Evolutionary conservation across 2,888 invertebrate species (phyloP).

Genomic region (Tortrix viridana): DNA sequence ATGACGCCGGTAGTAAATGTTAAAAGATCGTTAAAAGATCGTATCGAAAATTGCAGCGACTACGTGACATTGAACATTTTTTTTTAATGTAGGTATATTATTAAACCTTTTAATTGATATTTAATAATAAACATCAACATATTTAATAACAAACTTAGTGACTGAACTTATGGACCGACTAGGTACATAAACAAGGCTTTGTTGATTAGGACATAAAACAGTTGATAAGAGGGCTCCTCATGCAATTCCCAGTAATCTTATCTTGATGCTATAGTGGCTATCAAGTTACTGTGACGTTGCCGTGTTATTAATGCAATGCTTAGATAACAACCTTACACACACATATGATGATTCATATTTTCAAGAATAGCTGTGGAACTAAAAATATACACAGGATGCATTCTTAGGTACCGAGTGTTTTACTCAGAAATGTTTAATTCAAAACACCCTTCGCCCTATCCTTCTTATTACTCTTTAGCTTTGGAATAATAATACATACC

Average conservation of each 20-base stretch:
- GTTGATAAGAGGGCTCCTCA: slow-evolving; percentile 3
- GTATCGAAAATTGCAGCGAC: too few species aligned
- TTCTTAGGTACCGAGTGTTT: too few species aligned
- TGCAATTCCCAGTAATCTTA: slow-evolving; percentile 29
- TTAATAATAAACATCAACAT: too few species aligned
- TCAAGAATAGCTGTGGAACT: background rate
- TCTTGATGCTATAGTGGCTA: background rate
- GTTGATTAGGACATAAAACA: background rate
- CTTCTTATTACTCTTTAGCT: too few species aligned
- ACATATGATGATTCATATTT: background rate
- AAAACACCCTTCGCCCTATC: too few species aligned
- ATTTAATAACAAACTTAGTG: background rate
- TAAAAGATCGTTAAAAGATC: too few species aligned
- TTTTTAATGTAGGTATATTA: too few species aligned
- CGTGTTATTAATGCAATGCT: slow-evolving; percentile 8
- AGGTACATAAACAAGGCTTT: slow-evolving; percentile 19
- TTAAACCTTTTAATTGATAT: too few species aligned
- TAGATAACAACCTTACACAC: background rate
- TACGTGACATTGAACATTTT: too few species aligned
- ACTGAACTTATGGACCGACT: slow-evolving; percentile 12
- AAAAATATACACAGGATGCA: background rate
- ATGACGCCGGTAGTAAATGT: too few species aligned
- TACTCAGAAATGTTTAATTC: too few species aligned
- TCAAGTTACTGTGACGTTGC: slow-evolving; percentile 11
- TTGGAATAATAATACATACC: too few species aligned